Evolutionary conservation across 2,113 vertebrate species (phyloP), one percentile per base, ranked within the genome.

Genomic region (Stegostoma tigrinum): DNA sequence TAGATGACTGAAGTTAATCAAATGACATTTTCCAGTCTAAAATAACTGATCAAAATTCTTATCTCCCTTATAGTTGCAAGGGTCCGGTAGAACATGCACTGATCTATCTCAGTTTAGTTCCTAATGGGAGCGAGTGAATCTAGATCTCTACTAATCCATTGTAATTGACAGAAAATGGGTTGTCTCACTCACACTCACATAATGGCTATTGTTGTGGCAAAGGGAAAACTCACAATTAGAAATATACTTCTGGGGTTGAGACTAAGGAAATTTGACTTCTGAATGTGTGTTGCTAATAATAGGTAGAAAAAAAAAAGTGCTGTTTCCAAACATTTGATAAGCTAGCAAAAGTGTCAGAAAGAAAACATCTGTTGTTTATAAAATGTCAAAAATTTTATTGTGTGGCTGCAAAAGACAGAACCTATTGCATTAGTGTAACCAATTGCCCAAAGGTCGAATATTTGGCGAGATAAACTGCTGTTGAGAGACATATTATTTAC

Each of bases 401-500:
- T 64, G 15, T n/a, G 55, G 55, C 87, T n/a, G 3, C 30, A 61
- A 64, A 91, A 91, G 87, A 91, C 34, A 91, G 55, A 55, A 91
- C 15, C 30, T 91, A 90, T 7, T 52, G 45, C 38, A 19, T 83
- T 19, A 19, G 17, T 83, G 78, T 15, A 83, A 42, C 19, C 17
- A 38, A 15, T 17, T 34, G 38, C 5, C n/a, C 17, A 52, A 61
- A 90, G 89, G 64, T 38, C 38, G 55, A 4, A 10, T 66, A 34
- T 42, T 61, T 66, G 38, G 48, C 0, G 24, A 30, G 87, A 90
- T 3, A 55, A 5, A 34, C 34, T 34, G 52, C 30, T 90, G 55
- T 15, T 95, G 42, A 95, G 42, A 95, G 42, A 95, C 48, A 52
- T 61, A 30, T 34, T 14, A 15, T 72, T 95, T 95, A 45, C 96